Conservation (phyloP, 2,888 invertebrate genomes). For the Cyaniris semiargus region DNA sequence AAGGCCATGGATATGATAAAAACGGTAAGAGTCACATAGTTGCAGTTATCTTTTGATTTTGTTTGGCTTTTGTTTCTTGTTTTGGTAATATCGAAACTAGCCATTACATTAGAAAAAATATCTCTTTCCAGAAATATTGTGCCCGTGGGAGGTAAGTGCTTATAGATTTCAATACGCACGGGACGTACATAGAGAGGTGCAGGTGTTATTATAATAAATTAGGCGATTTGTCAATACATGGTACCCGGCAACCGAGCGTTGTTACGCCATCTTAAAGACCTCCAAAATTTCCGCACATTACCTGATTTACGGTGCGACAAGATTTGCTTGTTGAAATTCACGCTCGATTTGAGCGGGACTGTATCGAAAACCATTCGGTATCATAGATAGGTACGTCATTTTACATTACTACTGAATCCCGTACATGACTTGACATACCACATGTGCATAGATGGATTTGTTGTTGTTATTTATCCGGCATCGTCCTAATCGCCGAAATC, state of each 20-base stretch:
- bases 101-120: slow-evolving; percentile 81
- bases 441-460: slow-evolving; percentile 73
- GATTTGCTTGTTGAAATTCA: slow-evolving; percentile 65
- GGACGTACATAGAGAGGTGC: slow-evolving; percentile 64
- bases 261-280: slow-evolving; percentile 80
- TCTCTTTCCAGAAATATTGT: slow-evolving; percentile 80
- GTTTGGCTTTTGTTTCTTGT: slow-evolving; percentile 82
- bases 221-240: slow-evolving; percentile 78
- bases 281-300: slow-evolving; percentile 77
- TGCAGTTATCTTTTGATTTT: slow-evolving; percentile 61
- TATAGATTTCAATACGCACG: slow-evolving; percentile 65
- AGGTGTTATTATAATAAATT: slow-evolving; percentile 57
- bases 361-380: slow-evolving; percentile 60
- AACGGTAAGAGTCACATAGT: slow-evolving; percentile 73
- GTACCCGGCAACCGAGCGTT: slow-evolving; percentile 79
- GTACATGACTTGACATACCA: slow-evolving; percentile 67
- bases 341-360: slow-evolving; percentile 61
- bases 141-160: slow-evolving; percentile 79
- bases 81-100: slow-evolving; percentile 81
- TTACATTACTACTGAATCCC: slow-evolving; percentile 69
- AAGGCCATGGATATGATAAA: slow-evolving; percentile 82
- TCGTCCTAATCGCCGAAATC: slow-evolving; percentile 60
- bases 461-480: slow-evolving; percentile 69
- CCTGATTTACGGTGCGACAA: slow-evolving; percentile 64
- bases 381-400: slow-evolving; percentile 73